These are phyloP conservation scores for Albula goreensis DNA, from an alignment of 2,113 vertebrate species.

Conservation along the genomic window DNA sequence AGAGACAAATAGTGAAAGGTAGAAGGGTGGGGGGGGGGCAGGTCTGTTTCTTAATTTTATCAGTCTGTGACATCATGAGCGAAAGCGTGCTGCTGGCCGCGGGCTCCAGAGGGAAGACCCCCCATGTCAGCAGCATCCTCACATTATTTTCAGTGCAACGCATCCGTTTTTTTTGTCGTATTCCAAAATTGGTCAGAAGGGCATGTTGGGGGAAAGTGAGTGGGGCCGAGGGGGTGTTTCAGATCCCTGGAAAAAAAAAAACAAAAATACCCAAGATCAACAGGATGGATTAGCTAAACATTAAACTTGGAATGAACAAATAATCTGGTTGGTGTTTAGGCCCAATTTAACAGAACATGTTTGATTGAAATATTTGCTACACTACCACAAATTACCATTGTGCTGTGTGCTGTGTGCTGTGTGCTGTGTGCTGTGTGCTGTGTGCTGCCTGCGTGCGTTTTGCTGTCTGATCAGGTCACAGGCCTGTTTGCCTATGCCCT, in stretches of 20 bases:
- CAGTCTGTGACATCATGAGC: background rate
- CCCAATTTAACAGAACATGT: too few relatives aligned
- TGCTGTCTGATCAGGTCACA: conserved; percentile 23
- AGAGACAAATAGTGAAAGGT: background rate
- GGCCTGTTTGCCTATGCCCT: conserved; percentile 35
- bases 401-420: background rate
- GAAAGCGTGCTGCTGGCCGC: background rate
- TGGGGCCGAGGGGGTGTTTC: background rate
- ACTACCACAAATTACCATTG: too few relatives aligned
- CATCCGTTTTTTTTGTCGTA: too few relatives aligned
- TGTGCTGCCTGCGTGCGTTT: background rate
- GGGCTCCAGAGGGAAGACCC: too few relatives aligned
- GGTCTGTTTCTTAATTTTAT: background rate
- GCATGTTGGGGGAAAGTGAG: background rate
- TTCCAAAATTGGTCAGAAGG: background rate
- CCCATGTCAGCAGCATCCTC: too few relatives aligned
- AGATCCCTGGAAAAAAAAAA: background rate
- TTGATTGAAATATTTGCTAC: too few relatives aligned
- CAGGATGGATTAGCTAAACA: background rate
- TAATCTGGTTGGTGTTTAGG: too few relatives aligned
- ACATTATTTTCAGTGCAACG: too few relatives aligned
- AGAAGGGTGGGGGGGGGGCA: background rate
- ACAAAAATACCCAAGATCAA: background rate
- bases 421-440: background rate
- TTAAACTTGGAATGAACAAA: too few relatives aligned